Percentiles rank a stretch among this genome's conserved stretches.
phyloP scores from a whole-genome alignment of 1,140 invertebrate genomes.

The Oreohelix idahoensis region DNA sequence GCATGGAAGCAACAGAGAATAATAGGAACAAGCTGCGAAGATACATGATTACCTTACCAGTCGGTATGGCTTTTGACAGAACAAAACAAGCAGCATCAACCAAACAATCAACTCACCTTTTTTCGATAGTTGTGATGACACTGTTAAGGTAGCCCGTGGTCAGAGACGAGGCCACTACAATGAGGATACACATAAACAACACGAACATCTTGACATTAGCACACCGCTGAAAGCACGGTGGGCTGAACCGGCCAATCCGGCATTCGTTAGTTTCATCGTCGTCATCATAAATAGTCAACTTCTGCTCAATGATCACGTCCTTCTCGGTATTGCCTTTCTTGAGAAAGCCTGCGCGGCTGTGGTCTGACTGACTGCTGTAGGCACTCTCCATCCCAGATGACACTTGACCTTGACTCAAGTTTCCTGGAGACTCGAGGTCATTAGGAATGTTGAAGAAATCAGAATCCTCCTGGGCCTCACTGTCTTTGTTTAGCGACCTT shows the following conservation, averaged over 20 bases:
- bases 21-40: too few species aligned
- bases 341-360: conserved; percentile 54
- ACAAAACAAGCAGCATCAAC: too few species aligned
- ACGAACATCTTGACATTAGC: conserved; percentile 87
- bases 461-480: not conserved
- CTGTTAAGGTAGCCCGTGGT: conserved; percentile 89
- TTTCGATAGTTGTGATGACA: conserved; percentile 97
- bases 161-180: conserved; percentile 79
- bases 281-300: conserved; percentile 41
- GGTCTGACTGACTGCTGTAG: conserved; percentile 56
- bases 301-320: conserved; percentile 53
- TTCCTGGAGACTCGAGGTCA: conserved; percentile 40
- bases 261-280: conserved; percentile 78
- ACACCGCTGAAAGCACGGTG: conserved; percentile 85
- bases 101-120: conserved; percentile 75
- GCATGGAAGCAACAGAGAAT: too few species aligned
- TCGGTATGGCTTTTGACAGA: too few species aligned
- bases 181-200: conserved; percentile 90
- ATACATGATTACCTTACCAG: too few species aligned
- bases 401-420: conserved; percentile 35
- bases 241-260: conserved; percentile 86
- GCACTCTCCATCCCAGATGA: conserved; percentile 50
- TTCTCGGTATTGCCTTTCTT: conserved; percentile 53
- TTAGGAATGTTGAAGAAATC: not conserved
- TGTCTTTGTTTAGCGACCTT: not conserved